phyloP scores from a whole-genome alignment of 2,797 vertebrate genomes.

The Glossophaga mutica region DNA sequence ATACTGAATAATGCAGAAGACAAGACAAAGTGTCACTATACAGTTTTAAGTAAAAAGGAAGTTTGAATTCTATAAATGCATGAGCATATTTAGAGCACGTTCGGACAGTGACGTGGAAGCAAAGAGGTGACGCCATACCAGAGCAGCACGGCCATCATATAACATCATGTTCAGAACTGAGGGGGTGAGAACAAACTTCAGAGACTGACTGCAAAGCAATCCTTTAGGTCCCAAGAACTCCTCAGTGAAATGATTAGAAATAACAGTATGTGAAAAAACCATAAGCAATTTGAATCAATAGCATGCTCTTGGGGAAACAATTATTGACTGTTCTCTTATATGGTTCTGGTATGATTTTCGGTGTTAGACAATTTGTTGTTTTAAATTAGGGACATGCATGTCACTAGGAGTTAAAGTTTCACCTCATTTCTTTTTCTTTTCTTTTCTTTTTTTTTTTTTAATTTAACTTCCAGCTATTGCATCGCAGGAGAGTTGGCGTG shows the following conservation, averaged over 20 bases:
- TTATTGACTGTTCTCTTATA: neutral
- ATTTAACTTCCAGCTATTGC: slow-evolving; percentile 68
- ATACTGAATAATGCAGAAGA: neutral
- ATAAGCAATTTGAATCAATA: neutral
- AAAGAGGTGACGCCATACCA: neutral
- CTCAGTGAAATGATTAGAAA: neutral
- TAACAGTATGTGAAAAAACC: neutral
- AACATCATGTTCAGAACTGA: neutral
- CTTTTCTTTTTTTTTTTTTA: neutral
- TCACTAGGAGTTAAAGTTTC: neutral
- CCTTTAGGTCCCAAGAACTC: neutral
- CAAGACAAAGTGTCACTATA: neutral
- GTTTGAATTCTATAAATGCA: neutral
- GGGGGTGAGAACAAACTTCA: neutral
- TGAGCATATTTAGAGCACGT: neutral
- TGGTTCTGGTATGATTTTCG: neutral
- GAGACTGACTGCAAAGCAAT: neutral
- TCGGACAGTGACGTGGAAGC: neutral
- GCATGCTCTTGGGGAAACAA: neutral
- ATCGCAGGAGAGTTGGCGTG: slow-evolving; percentile 68
- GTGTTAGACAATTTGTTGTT: neutral
- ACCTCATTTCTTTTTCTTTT: neutral
- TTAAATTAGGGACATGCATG: neutral
- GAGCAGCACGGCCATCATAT: neutral
- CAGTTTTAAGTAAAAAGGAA: neutral